Percentiles rank a stretch among this genome's conserved stretches.
Conservation (phyloP, 2,797 vertebrate species). For the Amphiprion clarkii region DNA sequence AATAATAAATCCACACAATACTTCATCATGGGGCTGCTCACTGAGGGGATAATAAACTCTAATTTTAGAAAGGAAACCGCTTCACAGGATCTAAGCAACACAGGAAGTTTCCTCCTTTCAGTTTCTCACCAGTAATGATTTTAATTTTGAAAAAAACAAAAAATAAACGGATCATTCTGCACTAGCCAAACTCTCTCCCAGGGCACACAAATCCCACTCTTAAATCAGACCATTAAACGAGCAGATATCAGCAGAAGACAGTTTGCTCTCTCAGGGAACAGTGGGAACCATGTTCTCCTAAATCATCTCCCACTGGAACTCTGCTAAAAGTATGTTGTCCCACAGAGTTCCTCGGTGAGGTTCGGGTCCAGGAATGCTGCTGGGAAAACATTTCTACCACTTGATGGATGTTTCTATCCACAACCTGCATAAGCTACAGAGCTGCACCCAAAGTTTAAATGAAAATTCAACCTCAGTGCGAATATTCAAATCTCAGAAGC, state of each 20-base stretch:
- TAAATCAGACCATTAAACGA: slow-evolving; percentile 7
- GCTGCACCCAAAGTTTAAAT: background rate
- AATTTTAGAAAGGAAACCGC: slow-evolving; percentile 28
- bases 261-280: slow-evolving; percentile 28
- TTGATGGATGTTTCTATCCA: background rate
- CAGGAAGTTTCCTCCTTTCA: slow-evolving; percentile 12
- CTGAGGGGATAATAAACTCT: slow-evolving; percentile 31
- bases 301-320: slow-evolving; percentile 39
- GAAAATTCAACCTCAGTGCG: too few relatives aligned
- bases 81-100: slow-evolving; percentile 23
- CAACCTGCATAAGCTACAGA: background rate
- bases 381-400: background rate
- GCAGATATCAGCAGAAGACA: slow-evolving; percentile 22
- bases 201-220: slow-evolving; percentile 31
- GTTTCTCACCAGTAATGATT: slow-evolving; percentile 23
- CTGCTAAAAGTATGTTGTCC: slow-evolving; percentile 46
- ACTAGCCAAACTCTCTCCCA: slow-evolving; percentile 1
- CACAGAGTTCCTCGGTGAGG: background rate
- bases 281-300: slow-evolving; percentile 52
- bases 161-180: background rate
- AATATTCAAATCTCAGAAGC: too few relatives aligned
- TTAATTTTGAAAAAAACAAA: background rate
- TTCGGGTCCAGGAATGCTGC: background rate
- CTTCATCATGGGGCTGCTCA: slow-evolving; percentile 3
- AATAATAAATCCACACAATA: slow-evolving; percentile 32